Base-by-base conservation (phyloP, 1,140 invertebrate species). In the Harpegnathos saltator region DNA sequence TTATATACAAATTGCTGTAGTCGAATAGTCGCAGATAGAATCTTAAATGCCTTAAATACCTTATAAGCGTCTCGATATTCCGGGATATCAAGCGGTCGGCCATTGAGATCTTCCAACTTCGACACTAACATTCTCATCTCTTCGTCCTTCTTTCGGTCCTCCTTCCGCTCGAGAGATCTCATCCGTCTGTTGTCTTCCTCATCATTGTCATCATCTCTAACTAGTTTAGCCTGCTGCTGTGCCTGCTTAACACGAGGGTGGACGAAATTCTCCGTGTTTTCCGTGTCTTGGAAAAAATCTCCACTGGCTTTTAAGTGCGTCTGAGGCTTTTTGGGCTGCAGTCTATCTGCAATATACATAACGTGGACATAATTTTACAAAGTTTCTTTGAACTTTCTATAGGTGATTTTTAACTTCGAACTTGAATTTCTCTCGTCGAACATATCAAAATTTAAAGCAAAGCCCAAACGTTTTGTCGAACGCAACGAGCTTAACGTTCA, bases 21-120 rank as follows among this genome's bases (percentile, higher is more conserved):
- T 33, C 1, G 29, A 52, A n/a, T n/a, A n/a, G n/a, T n/a, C n/a
- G n/a, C n/a, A n/a, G n/a, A n/a, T n/a, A n/a, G n/a, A n/a, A n/a
- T n/a, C n/a, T n/a, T n/a, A n/a, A n/a, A n/a, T n/a, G 52, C 33
- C 29, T 17, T 14, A 50, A 82, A 29, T 71, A 91, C 93, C 83
- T 94, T 94, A 26, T 93, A 94, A 14, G 94, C 91, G 66, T 93
- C 93, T 85, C 89, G 91, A 59, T 94, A 94, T 77, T 94, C 93
- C 0, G 94, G 92, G 83, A 94, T 87, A 84, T 92, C 93, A 0
- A 93, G 84, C 7, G 91, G 88, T 0, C 91, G 89, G 19, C 89
- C 84, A 38, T 94, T 92, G 1, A 94, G 48, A 59, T 93, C 89
- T 65, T 94, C 92, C 9, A 94, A 81, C 61, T 93, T 93, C 0